Conservation (phyloP, 2,797 vertebrate species). For the Semaprochilodus insignis region DNA sequence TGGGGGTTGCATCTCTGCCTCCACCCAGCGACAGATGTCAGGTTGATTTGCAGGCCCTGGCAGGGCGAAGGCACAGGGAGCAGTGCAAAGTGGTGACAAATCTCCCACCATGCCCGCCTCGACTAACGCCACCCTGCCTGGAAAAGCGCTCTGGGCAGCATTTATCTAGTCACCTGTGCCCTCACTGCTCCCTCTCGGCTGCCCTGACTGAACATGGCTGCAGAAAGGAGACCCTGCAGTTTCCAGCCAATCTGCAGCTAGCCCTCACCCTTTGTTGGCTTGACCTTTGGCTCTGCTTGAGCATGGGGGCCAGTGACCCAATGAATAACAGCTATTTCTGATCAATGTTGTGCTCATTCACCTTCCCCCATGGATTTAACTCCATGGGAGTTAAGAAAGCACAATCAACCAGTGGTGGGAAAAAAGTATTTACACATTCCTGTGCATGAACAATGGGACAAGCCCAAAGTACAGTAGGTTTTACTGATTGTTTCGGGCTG, state of each 20-base stretch:
- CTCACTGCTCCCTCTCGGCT: neutral
- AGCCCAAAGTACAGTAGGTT: too few relatives aligned
- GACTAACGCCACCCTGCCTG: slow-evolving; percentile 41
- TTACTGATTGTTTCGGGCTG: too few relatives aligned
- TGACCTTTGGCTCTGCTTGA: slow-evolving; percentile 46
- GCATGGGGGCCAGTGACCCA: neutral
- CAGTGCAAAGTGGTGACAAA: slow-evolving; percentile 27
- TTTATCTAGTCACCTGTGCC: slow-evolving; percentile 41
- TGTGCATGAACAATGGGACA: too few relatives aligned
- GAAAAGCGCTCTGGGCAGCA: slow-evolving; percentile 29
- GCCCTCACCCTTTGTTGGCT: slow-evolving; percentile 19
- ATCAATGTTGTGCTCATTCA: slow-evolving; percentile 31
- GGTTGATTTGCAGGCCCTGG: slow-evolving; percentile 39
- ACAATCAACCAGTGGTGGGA: neutral
- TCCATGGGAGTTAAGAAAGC: slow-evolving; percentile 17
- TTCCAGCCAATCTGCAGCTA: slow-evolving; percentile 32
- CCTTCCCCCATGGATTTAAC: neutral
- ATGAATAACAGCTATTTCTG: neutral
- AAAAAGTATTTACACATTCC: neutral
- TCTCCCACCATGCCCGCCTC: slow-evolving; percentile 20
- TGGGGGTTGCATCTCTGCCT: neutral
- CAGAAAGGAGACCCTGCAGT: neutral
- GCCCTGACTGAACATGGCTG: neutral
- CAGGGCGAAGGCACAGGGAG: slow-evolving; percentile 16
- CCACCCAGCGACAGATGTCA: neutral